Base-by-base conservation (phyloP, 1,140 invertebrate species). In the Drosophila persimilis region DNA sequence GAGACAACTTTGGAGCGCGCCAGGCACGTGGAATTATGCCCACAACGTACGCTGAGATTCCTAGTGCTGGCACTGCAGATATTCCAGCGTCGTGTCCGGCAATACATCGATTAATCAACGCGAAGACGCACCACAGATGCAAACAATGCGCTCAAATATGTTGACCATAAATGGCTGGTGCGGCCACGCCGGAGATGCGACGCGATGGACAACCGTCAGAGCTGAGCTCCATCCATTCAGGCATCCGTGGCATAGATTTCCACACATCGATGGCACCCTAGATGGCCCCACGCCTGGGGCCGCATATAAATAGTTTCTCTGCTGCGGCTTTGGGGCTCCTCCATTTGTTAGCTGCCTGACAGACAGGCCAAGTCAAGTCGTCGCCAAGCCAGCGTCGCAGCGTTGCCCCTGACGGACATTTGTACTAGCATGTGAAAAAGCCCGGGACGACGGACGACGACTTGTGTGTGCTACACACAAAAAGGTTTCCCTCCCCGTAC, bases 271-370 rank as follows among this genome's bases (percentile, higher is more conserved):
- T 44, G 1, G 24, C 22, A 24, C 24, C 63, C n/a, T 35, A 24
- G 15, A 15, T 15, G 15, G 15, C 15, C 15, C 41, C 15, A 41
- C 20, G 50, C 70, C 64, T 51, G 51, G 57, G 46, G 48, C 35
- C 59, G 69, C 64, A 81, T 75, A 88, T 88, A 88, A 88, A 81
- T 81, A 85, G 73, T 81, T 86, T 71, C 57, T 44, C 58, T 39
- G 22, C 35, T 39, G 31, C 41, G 67, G 63, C 54, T 62, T 63
- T 41, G 63, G 41, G 60, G 47, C 53, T 59, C 63, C 60, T 52
- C 61, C 81, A 85, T 85, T 85, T 81, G 83, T 85, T 71, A 63
- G 77, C 73, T 48, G 73, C 66, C 81, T 59, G 81, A 67, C 81
- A 78, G 70, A 73, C 67, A 61, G 60, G 57, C 43, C 77, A 73